These are phyloP conservation scores for Cochlearius cochlearius DNA, from an alignment of 2,113 vertebrate genomes.

Conservation along the genomic window DNA sequence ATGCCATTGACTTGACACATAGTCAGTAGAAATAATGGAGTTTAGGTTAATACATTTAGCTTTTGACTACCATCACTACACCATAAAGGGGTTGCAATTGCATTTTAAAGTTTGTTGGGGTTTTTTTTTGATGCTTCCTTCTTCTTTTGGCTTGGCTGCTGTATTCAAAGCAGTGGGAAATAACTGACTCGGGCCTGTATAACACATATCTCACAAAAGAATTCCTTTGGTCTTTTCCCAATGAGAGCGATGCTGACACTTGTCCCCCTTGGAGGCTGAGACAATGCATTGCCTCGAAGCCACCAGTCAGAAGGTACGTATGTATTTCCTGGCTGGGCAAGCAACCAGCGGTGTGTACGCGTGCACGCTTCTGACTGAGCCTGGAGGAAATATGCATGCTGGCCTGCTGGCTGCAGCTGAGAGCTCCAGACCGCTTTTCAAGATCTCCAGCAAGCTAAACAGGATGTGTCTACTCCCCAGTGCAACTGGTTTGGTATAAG, in stretches of 20 bases:
- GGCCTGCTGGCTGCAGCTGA: background rate
- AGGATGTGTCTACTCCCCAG: background rate
- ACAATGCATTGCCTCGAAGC: background rate
- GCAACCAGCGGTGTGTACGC: background rate
- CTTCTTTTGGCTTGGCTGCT: background rate
- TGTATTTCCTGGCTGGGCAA: background rate
- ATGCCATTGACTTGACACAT: fast-evolving
- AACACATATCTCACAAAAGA: background rate
- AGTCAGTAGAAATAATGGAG: background rate
- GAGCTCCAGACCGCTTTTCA: constrained; percentile 2
- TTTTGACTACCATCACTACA: background rate
- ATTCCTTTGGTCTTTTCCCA: background rate
- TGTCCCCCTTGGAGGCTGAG: background rate
- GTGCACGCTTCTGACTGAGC: background rate
- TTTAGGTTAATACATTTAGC: background rate
- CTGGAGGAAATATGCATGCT: background rate
- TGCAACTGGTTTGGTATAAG: background rate
- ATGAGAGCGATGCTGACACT: background rate
- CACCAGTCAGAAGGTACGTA: background rate
- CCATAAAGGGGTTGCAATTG: background rate
- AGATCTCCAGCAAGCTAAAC: constrained; percentile 27
- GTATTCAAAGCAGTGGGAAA: background rate
- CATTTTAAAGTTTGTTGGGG: background rate
- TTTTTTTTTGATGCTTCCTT: background rate
- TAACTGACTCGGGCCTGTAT: background rate